phyloP scores from a whole-genome alignment of 2,113 vertebrate species.

The Gymnogyps californianus region DNA sequence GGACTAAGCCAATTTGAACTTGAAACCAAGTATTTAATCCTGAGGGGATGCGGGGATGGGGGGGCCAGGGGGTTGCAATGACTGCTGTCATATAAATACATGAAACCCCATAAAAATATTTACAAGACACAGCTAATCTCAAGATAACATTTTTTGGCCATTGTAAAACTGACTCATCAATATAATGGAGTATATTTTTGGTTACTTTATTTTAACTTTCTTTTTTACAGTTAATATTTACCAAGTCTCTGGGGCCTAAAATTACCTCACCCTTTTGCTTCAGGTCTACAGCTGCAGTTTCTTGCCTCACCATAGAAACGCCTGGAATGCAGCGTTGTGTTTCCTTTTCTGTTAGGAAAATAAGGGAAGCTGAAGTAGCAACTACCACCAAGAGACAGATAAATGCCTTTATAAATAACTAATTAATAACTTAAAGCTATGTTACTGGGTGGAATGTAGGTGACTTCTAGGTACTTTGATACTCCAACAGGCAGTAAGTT shows the following conservation, averaged over 20 bases:
- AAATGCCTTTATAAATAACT: constrained; percentile 60
- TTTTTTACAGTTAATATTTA: constrained; percentile 96
- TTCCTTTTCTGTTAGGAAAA: constrained; percentile 89
- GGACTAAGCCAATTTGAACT: constrained; percentile 25
- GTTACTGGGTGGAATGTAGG: constrained; percentile 7
- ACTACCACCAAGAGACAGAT: constrained; percentile 71
- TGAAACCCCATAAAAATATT: constrained; percentile 53
- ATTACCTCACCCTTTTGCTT: constrained; percentile 89
- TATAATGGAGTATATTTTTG: constrained; percentile 61
- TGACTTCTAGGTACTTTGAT: constrained; percentile 50
- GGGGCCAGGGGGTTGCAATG: background rate
- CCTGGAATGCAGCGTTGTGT: constrained; percentile 89
- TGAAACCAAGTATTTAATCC: constrained; percentile 57
- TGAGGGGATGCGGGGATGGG: background rate
- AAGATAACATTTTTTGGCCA: constrained; percentile 58
- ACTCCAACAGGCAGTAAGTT: background rate
- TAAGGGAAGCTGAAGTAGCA: constrained; percentile 74
- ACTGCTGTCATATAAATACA: constrained; percentile 49
- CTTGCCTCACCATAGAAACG: constrained; percentile 88
- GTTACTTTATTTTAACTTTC: constrained; percentile 79
- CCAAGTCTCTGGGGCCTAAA: constrained; percentile 87
- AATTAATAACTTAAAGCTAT: constrained; percentile 66
- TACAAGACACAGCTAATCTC: constrained; percentile 70
- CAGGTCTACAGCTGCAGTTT: constrained; percentile 92
- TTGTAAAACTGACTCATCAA: constrained; percentile 67